phyloP scores from a whole-genome alignment of 2,113 vertebrate genomes.

The Dicaeum eximium region DNA sequence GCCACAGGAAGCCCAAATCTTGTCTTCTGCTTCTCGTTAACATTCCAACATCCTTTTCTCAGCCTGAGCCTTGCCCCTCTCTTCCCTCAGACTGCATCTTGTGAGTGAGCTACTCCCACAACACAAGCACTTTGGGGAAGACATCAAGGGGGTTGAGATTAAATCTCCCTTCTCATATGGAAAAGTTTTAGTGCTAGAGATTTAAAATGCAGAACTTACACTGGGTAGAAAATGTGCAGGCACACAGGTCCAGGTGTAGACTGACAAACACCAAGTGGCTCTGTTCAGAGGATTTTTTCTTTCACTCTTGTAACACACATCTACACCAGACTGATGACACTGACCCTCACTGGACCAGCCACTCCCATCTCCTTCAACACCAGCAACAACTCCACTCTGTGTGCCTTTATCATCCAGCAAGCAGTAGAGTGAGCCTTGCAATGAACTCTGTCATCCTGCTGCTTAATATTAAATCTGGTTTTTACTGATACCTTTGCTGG shows the following conservation, averaged over 20 bases:
- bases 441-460: accelerated
- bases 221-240: neutral
- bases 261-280: neutral
- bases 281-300: neutral
- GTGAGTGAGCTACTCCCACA: neutral
- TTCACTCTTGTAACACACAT: accelerated
- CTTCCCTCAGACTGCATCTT: neutral
- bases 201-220: neutral
- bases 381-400: neutral
- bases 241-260: neutral
- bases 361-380: neutral
- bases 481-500: neutral
- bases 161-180: neutral
- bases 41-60: neutral
- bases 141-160: neutral
- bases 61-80: neutral
- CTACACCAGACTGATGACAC: neutral
- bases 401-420: neutral
- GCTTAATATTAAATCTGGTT: neutral
- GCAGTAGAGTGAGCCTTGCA: neutral
- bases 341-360: neutral
- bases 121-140: neutral
- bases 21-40: neutral
- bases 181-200: neutral
- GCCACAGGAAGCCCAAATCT: neutral